Evolutionary conservation across 2,888 invertebrate species (phyloP).

Genomic region (Troilus luridus): DNA sequence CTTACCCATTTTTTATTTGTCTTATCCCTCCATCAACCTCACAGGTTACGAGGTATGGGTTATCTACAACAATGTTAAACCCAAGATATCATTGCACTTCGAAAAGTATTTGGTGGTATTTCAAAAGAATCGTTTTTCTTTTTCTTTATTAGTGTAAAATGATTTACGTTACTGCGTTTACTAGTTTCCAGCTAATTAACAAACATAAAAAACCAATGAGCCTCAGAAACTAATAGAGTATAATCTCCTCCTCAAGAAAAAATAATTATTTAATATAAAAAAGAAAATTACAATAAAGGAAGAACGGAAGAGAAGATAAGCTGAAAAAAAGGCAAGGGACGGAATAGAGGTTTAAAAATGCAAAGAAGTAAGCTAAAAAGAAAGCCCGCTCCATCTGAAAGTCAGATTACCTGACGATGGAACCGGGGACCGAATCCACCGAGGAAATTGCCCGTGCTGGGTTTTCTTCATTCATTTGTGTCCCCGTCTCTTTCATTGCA

Average conservation of each 20-base stretch:
- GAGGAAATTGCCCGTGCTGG: neutral
- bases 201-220: too few relatives aligned
- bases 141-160: too few relatives aligned
- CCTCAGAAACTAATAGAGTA: too few relatives aligned
- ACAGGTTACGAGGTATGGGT: too few relatives aligned
- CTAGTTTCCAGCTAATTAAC: too few relatives aligned
- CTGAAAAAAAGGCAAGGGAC: neutral
- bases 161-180: too few relatives aligned
- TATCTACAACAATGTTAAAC: too few relatives aligned
- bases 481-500: neutral
- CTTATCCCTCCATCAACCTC: too few relatives aligned
- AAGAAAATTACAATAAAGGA: neutral
- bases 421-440: neutral
- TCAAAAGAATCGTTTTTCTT: too few relatives aligned
- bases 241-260: neutral
- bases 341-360: constrained; percentile 16
- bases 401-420: constrained; percentile 3
- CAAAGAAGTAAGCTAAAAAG: neutral
- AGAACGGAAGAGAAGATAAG: neutral
- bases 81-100: too few relatives aligned
- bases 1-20: too few relatives aligned
- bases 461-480: neutral
- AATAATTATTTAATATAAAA: neutral
- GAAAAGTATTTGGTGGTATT: too few relatives aligned
- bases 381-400: neutral